Conservation (phyloP, 2,888 invertebrate genomes). For the Heliconius ismenius region DNA sequence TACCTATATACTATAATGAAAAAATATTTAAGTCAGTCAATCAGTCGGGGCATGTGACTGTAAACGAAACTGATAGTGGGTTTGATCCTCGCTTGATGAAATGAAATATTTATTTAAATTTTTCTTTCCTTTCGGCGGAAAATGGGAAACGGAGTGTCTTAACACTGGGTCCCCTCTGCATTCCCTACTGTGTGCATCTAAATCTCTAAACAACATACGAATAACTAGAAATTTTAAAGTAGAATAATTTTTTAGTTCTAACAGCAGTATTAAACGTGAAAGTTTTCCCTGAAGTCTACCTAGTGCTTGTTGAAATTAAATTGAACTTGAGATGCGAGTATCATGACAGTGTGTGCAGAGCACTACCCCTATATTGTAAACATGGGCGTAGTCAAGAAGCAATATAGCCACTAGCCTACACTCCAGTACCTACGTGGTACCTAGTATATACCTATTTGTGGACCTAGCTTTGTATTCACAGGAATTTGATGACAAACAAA, state of each 20-base stretch:
- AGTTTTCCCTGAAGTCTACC: neutral
- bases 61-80: too few species aligned
- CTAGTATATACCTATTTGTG: constrained; percentile 11
- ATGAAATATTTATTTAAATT: too few species aligned
- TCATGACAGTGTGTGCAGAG: constrained; percentile 24
- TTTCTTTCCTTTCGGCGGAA: neutral
- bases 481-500: constrained; percentile 30
- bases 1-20: neutral
- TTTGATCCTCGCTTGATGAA: too few species aligned
- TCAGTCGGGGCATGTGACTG: too few species aligned
- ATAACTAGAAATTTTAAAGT: too few species aligned
- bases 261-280: neutral
- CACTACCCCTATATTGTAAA: constrained; percentile 24
- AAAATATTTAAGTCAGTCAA: too few species aligned
- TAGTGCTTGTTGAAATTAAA: constrained; percentile 19
- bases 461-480: constrained; percentile 9
- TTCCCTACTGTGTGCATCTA: too few species aligned
- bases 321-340: constrained; percentile 11
- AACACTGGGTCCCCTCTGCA: neutral
- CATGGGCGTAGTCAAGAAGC: constrained; percentile 23
- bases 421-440: neutral
- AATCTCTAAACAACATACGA: too few species aligned
- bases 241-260: neutral
- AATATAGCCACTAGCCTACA: constrained; percentile 24
- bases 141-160: neutral